Evolutionary conservation across 2,888 invertebrate genomes (phyloP).

Genomic region (Gastracanthus pulcherrimus): DNA sequence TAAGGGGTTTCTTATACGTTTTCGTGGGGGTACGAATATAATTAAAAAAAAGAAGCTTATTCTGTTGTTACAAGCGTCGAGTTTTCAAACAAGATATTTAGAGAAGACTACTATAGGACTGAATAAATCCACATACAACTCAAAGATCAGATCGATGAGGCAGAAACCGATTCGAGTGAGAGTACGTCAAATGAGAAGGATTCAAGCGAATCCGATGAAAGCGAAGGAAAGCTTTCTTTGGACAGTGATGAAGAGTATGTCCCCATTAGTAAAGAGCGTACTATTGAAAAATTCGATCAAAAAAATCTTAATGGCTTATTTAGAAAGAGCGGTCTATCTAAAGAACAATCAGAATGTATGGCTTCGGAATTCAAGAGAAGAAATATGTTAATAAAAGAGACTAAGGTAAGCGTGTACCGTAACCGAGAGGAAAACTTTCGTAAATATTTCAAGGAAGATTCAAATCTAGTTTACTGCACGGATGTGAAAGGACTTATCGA

Average conservation of each 20-base stretch:
- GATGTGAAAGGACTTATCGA: not conserved
- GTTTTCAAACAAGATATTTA: too few relatives aligned
- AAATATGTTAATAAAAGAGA: not conserved
- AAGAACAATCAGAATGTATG: not conserved
- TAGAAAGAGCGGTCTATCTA: not conserved
- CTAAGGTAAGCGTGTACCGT: not conserved
- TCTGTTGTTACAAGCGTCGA: too few relatives aligned
- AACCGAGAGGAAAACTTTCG: conserved; percentile 11
- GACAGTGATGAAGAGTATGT: not conserved
- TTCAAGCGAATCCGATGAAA: too few relatives aligned
- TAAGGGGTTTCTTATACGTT: too few relatives aligned
- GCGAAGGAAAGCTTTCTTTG: too few relatives aligned
- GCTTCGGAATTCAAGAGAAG: not conserved
- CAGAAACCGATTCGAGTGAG: too few relatives aligned
- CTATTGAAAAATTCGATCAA: not conserved
- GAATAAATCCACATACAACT: too few relatives aligned
- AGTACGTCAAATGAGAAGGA: too few relatives aligned
- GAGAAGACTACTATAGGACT: too few relatives aligned
- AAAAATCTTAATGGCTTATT: not conserved
- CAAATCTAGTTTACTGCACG: not conserved
- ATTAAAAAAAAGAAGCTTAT: too few relatives aligned
- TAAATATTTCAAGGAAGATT: conserved; percentile 11
- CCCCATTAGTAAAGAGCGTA: not conserved
- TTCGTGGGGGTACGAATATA: too few relatives aligned
- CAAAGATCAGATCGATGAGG: too few relatives aligned